A percentile compares a stretch with the other conserved stretches of the same genome.
Evolutionary conservation across 2,113 vertebrate species (phyloP).

Genomic region (Gulo gulo): DNA sequence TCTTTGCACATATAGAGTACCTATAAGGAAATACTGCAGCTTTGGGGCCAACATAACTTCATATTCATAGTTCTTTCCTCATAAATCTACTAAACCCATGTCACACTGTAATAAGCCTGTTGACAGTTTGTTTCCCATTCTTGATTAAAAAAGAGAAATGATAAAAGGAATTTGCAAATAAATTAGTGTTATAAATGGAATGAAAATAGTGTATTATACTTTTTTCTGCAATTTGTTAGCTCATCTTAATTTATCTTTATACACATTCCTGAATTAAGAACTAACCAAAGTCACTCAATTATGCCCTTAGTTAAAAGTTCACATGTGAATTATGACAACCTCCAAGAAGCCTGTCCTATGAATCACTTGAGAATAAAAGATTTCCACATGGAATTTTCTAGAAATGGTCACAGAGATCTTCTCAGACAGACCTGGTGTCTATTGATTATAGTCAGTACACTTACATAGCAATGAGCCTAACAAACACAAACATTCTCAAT

Average conservation of each 20-base stretch:
- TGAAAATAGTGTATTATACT: not conserved
- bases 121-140: not conserved
- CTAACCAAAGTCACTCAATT: not conserved
- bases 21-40: not conserved
- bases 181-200: not conserved
- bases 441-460: not conserved
- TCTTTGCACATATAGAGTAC: not conserved
- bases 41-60: not conserved
- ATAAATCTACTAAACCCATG: not conserved
- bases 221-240: not conserved
- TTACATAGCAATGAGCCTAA: not conserved
- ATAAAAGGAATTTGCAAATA: not conserved
- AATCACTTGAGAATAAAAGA: not conserved
- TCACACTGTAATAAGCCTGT: not conserved
- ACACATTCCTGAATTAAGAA: not conserved
- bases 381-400: not conserved
- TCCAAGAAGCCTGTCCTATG: not conserved
- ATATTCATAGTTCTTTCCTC: not conserved
- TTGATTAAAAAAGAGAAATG: not conserved
- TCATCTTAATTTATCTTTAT: not conserved
- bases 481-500: not conserved
- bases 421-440: not conserved
- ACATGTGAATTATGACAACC: not conserved
- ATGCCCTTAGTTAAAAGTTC: not conserved
- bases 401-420: not conserved